A percentile compares a stretch with the other conserved stretches of the same genome.
Evolutionary conservation across 1,140 invertebrate genomes (phyloP).

Genomic region (Plodia interpunctella): DNA sequence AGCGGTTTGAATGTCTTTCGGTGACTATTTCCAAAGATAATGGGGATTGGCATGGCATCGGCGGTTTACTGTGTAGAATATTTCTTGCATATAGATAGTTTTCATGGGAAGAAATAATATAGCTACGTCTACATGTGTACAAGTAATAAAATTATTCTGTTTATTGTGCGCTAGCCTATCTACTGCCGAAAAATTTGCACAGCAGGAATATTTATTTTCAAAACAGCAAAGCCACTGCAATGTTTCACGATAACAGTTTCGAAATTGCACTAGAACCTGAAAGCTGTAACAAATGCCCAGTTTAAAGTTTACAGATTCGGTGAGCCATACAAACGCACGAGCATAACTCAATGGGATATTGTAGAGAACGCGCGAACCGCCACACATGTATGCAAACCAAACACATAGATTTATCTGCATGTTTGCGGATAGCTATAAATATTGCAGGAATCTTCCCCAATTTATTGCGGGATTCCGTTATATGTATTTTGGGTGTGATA

Average conservation of each 20-base stretch:
- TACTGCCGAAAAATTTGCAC: too few species aligned
- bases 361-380: background rate
- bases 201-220: background rate
- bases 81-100: too few species aligned
- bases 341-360: background rate
- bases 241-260: background rate
- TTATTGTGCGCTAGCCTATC: too few species aligned
- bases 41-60: too few species aligned
- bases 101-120: too few species aligned
- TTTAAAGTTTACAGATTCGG: background rate
- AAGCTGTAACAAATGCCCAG: background rate
- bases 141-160: too few species aligned
- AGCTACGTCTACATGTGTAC: too few species aligned
- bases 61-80: too few species aligned
- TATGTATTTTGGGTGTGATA: background rate
- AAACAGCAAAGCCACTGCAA: background rate
- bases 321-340: background rate
- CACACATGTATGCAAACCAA: background rate
- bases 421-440: slow-evolving; percentile 1
- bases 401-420: background rate
- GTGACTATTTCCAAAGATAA: too few species aligned
- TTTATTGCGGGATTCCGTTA: background rate
- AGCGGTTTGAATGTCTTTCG: too few species aligned
- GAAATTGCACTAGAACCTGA: slow-evolving; percentile 20
- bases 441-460: background rate